Conservation (phyloP, 2,113 vertebrate genomes). For the Pongo abelii region DNA sequence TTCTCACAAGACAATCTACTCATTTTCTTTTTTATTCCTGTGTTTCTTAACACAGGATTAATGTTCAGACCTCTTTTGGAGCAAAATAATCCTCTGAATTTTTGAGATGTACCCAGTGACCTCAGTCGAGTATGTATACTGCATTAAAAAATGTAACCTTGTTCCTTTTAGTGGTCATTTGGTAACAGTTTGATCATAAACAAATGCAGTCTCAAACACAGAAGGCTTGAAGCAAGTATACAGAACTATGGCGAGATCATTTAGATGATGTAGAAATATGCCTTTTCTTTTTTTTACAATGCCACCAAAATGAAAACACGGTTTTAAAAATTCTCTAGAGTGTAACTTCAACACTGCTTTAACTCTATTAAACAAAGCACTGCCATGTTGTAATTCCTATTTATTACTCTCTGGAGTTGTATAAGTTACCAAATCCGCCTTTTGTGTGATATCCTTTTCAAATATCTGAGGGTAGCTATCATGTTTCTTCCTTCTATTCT, state of each 20-base stretch:
- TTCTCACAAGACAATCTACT: neutral
- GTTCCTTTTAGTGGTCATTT: slow-evolving; percentile 23
- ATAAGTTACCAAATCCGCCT: neutral
- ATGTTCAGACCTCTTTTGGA: slow-evolving; percentile 19
- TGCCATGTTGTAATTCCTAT: neutral
- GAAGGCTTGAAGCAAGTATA: neutral
- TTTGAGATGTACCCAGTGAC: neutral
- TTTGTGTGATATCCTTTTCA: neutral
- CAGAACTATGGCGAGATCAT: neutral
- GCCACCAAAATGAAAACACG: neutral
- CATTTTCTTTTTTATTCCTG: slow-evolving; percentile 19
- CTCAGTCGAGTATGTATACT: neutral
- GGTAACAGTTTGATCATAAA: neutral
- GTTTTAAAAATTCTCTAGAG: neutral
- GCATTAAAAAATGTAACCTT: slow-evolving; percentile 24
- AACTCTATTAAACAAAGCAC: neutral
- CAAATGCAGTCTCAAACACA: neutral
- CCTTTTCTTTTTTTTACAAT: slow-evolving; percentile 19
- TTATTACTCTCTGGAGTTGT: neutral
- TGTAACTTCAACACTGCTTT: slow-evolving; percentile 4
- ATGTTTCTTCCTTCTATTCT: neutral
- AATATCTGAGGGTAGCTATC: slow-evolving; percentile 34
- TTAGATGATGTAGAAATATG: slow-evolving; percentile 35
- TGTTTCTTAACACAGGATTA: slow-evolving; percentile 20
- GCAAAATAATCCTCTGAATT: slow-evolving; percentile 23